Evolutionary conservation across 1,140 invertebrate species (phyloP), one percentile per base, ranked within the genome.

Genomic region (Drosophila bifasciata): DNA sequence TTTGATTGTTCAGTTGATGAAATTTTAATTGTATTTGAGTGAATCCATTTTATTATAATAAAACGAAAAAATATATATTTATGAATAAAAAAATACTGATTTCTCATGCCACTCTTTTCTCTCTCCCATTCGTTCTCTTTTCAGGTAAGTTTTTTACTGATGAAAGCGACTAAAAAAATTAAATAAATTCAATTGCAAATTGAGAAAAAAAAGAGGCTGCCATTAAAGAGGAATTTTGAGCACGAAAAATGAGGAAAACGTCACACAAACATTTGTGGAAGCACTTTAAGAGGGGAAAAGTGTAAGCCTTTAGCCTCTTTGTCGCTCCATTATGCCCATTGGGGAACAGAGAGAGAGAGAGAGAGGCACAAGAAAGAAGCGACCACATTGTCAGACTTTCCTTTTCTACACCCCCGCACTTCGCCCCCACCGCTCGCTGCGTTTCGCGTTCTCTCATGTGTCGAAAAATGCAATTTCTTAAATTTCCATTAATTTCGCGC

Each of bases 401-500:
- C 19, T 44, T 36, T 36, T 2, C 7, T 13, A 15, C 32, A 9
- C 19, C 13, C 16, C 16, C n/a, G 21, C 50, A 13, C 32, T 41
- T 39, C 52, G 15, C 43, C 8, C 49, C 45, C 17, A 41, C n/a
- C n/a, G n/a, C n/a, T n/a, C n/a, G n/a, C 32, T 40, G 40, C 25
- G 28, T 28, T 28, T 21, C 62, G 13, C 11, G 6, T n/a, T 21
- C 15, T 15, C 28, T 46, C 16, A 23, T n/a, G 59, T 80, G 77
- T 80, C 57, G 67, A 80, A 81, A 81, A 81, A 81, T 81, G 78
- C 78, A 81, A 81, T 81, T 81, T 81, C 32, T 81, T 81, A 81
- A 81, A 81, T 81, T 81, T 81, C 78, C 78, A 81, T 81, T 81
- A 81, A 81, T 81, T 81, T 81, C 68, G 78, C 78, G 78, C 78